Percentiles rank a stretch among this genome's conserved stretches.
phyloP scores from a whole-genome alignment of 1,140 invertebrate species.

The Zaprionus capensis region DNA sequence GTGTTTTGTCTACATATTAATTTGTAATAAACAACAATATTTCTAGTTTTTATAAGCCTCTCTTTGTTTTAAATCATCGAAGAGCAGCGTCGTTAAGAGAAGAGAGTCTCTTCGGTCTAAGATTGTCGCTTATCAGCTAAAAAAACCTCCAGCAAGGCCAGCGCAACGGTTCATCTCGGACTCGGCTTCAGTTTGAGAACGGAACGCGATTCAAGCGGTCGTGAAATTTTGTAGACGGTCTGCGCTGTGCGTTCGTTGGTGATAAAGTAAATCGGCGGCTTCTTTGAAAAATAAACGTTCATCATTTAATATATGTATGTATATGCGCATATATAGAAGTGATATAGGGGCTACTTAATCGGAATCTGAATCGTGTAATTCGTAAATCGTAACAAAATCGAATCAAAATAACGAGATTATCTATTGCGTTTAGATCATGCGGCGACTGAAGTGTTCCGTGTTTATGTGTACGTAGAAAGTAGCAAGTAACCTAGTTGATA shows the following conservation, averaged over 20 bases:
- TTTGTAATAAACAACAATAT: slow-evolving; percentile 40
- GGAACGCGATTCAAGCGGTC: slow-evolving; percentile 54
- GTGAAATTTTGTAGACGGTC: slow-evolving; percentile 38
- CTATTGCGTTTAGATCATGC: slow-evolving; percentile 53
- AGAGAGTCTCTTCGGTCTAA: slow-evolving; percentile 40
- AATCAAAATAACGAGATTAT: slow-evolving; percentile 1
- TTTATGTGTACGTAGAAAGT: slow-evolving; percentile 70
- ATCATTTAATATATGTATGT: slow-evolving; percentile 34
- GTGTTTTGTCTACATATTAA: slow-evolving; percentile 45
- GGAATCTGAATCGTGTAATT: slow-evolving; percentile 14
- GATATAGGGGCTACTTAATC: slow-evolving; percentile 9
- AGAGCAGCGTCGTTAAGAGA: slow-evolving; percentile 26
- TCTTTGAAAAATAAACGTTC: slow-evolving; percentile 50
- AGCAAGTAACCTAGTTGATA: slow-evolving; percentile 72
- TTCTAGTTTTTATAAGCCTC: slow-evolving; percentile 31
- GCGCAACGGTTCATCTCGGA: slow-evolving; percentile 36
- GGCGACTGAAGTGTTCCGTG: slow-evolving; percentile 76
- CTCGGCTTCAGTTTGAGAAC: slow-evolving; percentile 61
- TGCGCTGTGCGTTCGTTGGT: slow-evolving; percentile 17
- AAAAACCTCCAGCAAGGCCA: slow-evolving; percentile 69
- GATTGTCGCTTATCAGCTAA: slow-evolving; percentile 60
- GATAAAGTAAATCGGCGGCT: slow-evolving; percentile 53
- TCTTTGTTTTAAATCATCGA: slow-evolving; percentile 1
- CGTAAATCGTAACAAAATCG: slow-evolving; percentile 38
- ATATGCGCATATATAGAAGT: slow-evolving; percentile 17